Evolutionary conservation across 2,888 invertebrate genomes (phyloP), one percentile per base, ranked within the genome.

Genomic region (Megaustenia siamemsis): DNA sequence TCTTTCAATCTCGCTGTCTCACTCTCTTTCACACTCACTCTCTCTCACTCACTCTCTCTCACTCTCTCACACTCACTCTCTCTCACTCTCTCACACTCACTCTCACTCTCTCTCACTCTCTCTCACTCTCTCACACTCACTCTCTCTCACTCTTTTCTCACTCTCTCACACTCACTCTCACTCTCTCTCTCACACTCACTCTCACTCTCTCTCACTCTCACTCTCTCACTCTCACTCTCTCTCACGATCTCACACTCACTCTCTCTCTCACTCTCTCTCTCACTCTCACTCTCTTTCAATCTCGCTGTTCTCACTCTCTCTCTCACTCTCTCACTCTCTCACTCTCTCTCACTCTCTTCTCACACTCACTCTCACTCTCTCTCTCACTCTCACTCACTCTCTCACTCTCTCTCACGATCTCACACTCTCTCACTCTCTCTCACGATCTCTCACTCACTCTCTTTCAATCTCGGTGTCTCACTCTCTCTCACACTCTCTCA

Each of bases 111-210:
- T 43, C 43, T 75, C 73, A 63, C 73, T 73, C 63, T 60, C 66
- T 73, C 45, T 49, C 63, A 32, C 60, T 28, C 69, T 79, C 63
- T 76, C 35, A 40, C 35, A 69, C 45, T 43, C 43, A 49, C 75
- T 75, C 80, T 80, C 63, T 43, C 56, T 73, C 45, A 53, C 43
- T 43, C 73, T 68, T 71, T 60, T n/a, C n/a, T n/a, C n/a, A n/a
- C n/a, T n/a, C n/a, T n/a, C n/a, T n/a, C n/a, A n/a, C n/a, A n/a
- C n/a, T 35, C 24, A 60, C 40, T 43, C 40, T 45, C 21, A 60
- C 69, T 69, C 79, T 38, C 53, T 53, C 53, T 49, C 69, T n/a
- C 56, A 53, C 56, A 56, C 79, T 32, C 56, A 40, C n/a, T 28
- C 32, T 71, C 69, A 60, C 43, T 43, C 45, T 21, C 18, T 28